These are phyloP conservation scores for Aselliscus stoliczkanus DNA, from an alignment of 2,797 vertebrate species.

Conservation along the genomic window DNA sequence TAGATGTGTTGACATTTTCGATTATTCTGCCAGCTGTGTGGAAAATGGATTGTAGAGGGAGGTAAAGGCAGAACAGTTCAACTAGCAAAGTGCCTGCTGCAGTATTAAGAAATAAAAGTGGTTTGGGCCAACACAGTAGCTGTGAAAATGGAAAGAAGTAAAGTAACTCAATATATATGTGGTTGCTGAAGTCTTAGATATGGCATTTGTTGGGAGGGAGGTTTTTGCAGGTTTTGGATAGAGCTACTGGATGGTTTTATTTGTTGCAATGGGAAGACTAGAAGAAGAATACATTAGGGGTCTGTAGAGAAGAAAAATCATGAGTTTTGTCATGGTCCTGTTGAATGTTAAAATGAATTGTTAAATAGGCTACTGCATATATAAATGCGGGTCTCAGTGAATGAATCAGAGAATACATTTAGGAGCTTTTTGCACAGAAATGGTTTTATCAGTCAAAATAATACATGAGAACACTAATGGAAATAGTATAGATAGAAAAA, in stretches of 20 bases:
- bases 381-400: neutral
- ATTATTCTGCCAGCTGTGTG: neutral
- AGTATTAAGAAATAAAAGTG: neutral
- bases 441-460: neutral
- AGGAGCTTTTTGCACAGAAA: neutral
- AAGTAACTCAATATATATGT: neutral
- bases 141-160: neutral
- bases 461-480: neutral
- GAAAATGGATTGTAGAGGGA: neutral
- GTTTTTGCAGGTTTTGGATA: neutral
- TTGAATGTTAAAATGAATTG: neutral
- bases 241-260: neutral
- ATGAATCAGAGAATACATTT: neutral
- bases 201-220: neutral
- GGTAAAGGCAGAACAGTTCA: neutral
- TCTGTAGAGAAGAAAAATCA: neutral
- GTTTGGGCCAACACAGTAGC: neutral
- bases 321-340: neutral
- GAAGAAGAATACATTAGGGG: neutral
- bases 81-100: neutral
- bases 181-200: neutral
- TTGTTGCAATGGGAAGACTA: neutral
- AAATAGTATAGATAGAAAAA: neutral
- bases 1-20: neutral
- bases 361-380: neutral